These are phyloP conservation scores for Drosophila pallidifrons DNA, from an alignment of 1,140 invertebrate genomes.

Conservation along the genomic window DNA sequence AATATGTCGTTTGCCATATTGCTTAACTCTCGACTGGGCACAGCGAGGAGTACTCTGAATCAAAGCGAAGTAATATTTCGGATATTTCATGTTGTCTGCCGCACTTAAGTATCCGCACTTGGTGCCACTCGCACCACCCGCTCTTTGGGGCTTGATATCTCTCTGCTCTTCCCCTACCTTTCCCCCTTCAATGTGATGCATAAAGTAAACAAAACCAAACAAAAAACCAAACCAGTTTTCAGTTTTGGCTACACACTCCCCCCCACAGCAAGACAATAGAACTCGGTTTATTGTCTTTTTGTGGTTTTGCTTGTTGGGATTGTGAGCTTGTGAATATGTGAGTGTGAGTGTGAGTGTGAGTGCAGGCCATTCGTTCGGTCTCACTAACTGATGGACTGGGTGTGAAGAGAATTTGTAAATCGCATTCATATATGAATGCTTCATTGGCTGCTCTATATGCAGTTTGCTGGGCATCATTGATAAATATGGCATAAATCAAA, in stretches of 20 bases:
- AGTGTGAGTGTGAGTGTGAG: neutral
- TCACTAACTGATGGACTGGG: conserved; percentile 13
- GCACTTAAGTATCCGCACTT: conserved; percentile 26
- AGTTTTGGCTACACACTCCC: conserved; percentile 4
- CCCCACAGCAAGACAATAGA: conserved; percentile 39
- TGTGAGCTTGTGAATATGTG: neutral
- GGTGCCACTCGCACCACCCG: conserved; percentile 21
- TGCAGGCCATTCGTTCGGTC: conserved; percentile 10
- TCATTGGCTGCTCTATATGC: conserved; percentile 38
- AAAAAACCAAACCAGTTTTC: conserved; percentile 44
- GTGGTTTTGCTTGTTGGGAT: conserved; percentile 24
- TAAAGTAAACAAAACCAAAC: conserved; percentile 5
- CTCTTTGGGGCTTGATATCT: neutral
- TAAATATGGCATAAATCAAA: conserved; percentile 72
- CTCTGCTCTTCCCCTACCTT: neutral
- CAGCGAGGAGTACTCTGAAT: conserved; percentile 18
- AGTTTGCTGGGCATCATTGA: conserved; percentile 39
- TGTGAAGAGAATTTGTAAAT: conserved; percentile 45
- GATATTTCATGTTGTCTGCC: conserved; percentile 33
- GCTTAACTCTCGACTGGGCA: conserved; percentile 32
- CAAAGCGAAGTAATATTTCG: conserved; percentile 31
- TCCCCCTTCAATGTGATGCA: conserved; percentile 10
- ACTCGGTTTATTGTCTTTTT: conserved; percentile 49
- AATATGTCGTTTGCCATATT: conserved; percentile 43
- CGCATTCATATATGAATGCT: conserved; percentile 40